A percentile compares a stretch with the other conserved stretches of the same genome.
Conservation (phyloP, 2,797 vertebrate genomes). For the Avahi laniger region DNA sequence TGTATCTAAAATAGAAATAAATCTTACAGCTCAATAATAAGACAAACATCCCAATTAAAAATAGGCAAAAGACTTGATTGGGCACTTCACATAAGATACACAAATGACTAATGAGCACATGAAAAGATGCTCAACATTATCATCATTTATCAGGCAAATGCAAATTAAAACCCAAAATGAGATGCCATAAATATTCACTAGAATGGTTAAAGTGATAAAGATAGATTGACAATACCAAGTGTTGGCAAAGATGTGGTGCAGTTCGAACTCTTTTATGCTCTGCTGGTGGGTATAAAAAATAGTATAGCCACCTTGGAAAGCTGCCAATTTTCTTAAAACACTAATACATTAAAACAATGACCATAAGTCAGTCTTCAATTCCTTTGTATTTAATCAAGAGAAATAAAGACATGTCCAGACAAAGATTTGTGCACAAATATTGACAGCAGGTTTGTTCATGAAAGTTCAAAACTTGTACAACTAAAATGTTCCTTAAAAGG, state of each 20-base stretch:
- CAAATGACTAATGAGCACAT: background rate
- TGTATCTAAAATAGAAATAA: constrained; percentile 38
- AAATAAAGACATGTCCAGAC: background rate
- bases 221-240: background rate
- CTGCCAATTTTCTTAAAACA: background rate
- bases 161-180: background rate
- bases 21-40: background rate
- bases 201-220: background rate
- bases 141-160: background rate
- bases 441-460: background rate
- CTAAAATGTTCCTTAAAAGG: background rate
- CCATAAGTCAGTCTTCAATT: background rate
- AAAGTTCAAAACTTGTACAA: background rate
- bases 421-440: background rate
- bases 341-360: background rate
- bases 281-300: background rate
- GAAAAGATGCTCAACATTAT: background rate
- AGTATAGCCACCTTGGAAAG: background rate
- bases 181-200: background rate
- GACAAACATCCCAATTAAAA: background rate
- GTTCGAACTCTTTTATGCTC: background rate
- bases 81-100: background rate
- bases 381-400: background rate
- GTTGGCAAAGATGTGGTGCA: background rate
- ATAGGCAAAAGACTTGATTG: background rate